Conservation (phyloP, 2,888 invertebrate genomes). For the Yponomeuta cagnagella region DNA sequence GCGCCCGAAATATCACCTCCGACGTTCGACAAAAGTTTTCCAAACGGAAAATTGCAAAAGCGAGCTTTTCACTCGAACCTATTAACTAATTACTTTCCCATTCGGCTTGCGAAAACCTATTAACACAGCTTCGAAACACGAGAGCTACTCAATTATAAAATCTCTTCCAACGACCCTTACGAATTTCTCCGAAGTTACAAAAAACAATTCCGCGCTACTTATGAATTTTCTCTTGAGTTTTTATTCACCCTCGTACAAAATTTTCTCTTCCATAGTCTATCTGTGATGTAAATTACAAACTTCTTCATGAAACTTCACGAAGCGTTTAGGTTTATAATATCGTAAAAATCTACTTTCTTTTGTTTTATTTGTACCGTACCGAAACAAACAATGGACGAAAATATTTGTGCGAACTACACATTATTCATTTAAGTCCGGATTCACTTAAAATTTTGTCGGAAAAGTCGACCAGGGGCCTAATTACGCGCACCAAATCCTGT, state of each 20-base stretch:
- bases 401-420: background rate
- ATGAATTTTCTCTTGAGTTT: slow-evolving; percentile 13
- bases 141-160: slow-evolving; percentile 15
- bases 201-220: slow-evolving; percentile 19
- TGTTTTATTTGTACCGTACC: background rate
- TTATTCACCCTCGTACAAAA: slow-evolving; percentile 13
- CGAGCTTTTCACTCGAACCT: background rate
- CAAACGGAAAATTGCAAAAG: slow-evolving; percentile 1
- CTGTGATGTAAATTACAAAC: slow-evolving; percentile 13
- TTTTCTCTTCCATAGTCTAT: slow-evolving; percentile 6
- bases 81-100: slow-evolving; percentile 10
- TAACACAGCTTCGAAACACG: slow-evolving; percentile 18
- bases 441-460: too few relatives aligned
- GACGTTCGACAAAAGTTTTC: slow-evolving; percentile 13
- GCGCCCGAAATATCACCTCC: slow-evolving; percentile 22
- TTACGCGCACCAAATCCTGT: too few relatives aligned
- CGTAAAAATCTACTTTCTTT: slow-evolving; percentile 9
- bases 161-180: slow-evolving; percentile 10
- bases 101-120: slow-evolving; percentile 11
- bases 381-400: background rate
- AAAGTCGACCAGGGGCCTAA: too few relatives aligned
- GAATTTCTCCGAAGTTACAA: slow-evolving; percentile 17
- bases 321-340: slow-evolving; percentile 11
- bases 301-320: slow-evolving; percentile 10
- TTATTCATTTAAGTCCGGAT: too few relatives aligned